Percentiles rank a stretch among this genome's conserved stretches.
These are phyloP conservation scores for Onychomys leucogaster DNA, from an alignment of 2,797 vertebrate genomes.

Conservation along the genomic window DNA sequence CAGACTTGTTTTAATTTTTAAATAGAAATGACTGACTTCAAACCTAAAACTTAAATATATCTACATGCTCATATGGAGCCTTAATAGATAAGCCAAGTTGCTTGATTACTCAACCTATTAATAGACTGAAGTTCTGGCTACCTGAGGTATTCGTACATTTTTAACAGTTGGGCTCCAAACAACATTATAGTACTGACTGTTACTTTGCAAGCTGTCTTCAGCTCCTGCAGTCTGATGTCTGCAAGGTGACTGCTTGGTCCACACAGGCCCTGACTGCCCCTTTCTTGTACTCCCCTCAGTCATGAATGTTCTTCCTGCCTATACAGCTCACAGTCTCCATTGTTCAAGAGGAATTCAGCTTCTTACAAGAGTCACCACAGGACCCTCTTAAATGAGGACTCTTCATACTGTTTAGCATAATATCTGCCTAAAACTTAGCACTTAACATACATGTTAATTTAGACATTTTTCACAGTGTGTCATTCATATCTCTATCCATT, in stretches of 20 bases:
- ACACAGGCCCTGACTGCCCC: background rate
- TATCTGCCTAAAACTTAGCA: background rate
- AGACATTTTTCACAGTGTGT: background rate
- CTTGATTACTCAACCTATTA: conserved; percentile 15
- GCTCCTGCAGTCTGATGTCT: background rate
- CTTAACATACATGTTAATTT: background rate
- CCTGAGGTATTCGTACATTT: background rate
- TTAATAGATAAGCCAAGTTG: background rate
- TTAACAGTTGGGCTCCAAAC: background rate
- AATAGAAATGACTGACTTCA: conserved; percentile 35
- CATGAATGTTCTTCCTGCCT: background rate
- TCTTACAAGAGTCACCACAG: background rate
- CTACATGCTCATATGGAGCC: background rate
- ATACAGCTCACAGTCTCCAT: background rate
- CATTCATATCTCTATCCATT: background rate
- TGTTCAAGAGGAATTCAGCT: background rate
- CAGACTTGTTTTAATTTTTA: background rate
- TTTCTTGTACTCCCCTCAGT: background rate
- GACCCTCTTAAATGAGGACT: background rate
- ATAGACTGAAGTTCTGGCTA: background rate
- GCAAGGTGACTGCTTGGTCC: background rate
- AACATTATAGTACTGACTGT: background rate
- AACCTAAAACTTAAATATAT: conserved; percentile 4
- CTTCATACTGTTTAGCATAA: background rate
- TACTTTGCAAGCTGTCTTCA: background rate